Percentiles rank a stretch among this genome's conserved stretches.
phyloP scores from a whole-genome alignment of 2,113 vertebrate species.

The Prinia subflava region DNA sequence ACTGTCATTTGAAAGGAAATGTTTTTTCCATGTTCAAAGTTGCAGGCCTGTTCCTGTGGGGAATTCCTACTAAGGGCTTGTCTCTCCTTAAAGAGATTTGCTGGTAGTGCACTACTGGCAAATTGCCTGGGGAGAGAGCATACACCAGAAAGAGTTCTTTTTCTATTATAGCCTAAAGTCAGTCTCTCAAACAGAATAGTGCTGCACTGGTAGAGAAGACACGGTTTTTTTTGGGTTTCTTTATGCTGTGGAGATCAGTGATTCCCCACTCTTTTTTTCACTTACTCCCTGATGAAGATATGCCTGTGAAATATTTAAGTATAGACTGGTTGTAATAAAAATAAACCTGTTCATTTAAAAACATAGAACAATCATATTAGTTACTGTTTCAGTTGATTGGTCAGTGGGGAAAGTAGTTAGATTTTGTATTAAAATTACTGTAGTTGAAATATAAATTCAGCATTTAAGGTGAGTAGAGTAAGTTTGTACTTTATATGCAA shows the following conservation, averaged over 20 bases:
- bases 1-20: background rate
- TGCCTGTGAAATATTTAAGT: background rate
- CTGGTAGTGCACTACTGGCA: conserved; percentile 14
- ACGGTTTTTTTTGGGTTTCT: background rate
- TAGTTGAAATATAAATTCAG: background rate
- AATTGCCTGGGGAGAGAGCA: background rate
- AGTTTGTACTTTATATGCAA: background rate
- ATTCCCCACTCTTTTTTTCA: background rate
- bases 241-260: background rate
- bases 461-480: background rate
- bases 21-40: background rate
- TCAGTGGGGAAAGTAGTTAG: background rate
- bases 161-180: background rate
- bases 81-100: conserved; percentile 11
- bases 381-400: background rate
- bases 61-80: conserved; percentile 6
- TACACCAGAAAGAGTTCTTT: background rate
- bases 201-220: background rate
- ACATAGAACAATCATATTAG: background rate
- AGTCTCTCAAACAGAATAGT: background rate
- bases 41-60: conserved; percentile 11
- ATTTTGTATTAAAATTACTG: background rate
- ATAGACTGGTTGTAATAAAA: background rate
- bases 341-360: background rate
- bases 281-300: background rate